These are phyloP conservation scores for Xerus inauris DNA, from an alignment of 2,113 vertebrate genomes.

Conservation along the genomic window DNA sequence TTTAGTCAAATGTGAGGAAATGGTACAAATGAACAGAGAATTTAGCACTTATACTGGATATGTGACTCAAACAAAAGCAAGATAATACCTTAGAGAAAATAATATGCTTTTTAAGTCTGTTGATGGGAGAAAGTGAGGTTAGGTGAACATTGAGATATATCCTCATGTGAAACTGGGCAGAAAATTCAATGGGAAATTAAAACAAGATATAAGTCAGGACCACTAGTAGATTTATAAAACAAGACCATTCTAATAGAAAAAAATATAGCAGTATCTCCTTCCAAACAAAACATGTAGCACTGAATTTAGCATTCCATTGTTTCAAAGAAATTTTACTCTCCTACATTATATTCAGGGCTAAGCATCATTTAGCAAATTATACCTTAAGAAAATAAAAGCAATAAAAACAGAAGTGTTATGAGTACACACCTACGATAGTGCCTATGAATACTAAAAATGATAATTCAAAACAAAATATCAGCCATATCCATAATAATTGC, in stretches of 20 bases:
- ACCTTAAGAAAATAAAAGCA: slow-evolving; percentile 25
- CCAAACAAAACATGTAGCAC: not conserved
- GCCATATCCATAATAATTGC: not conserved
- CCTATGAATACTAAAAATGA: slow-evolving; percentile 11
- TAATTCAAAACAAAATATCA: slow-evolving; percentile 46
- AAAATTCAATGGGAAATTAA: slow-evolving; percentile 65
- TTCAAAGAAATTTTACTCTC: slow-evolving; percentile 34
- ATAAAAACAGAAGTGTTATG: not conserved
- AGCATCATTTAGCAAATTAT: slow-evolving; percentile 32
- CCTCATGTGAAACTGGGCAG: slow-evolving; percentile 20
- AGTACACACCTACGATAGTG: not conserved
- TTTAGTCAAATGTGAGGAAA: slow-evolving; percentile 25
- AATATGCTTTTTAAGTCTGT: not conserved
- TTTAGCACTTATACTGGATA: not conserved
- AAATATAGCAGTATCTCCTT: slow-evolving; percentile 26
- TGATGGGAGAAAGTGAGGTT: not conserved
- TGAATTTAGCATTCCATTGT: not conserved
- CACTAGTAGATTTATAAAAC: slow-evolving; percentile 29
- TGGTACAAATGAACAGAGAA: slow-evolving; percentile 20
- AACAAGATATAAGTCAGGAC: slow-evolving; percentile 38
- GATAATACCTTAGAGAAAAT: slow-evolving; percentile 33
- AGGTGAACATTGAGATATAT: not conserved
- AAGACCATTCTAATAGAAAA: not conserved
- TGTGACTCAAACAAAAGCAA: slow-evolving; percentile 5
- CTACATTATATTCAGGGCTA: not conserved